Evolutionary conservation across 1,140 invertebrate species (phyloP).

Genomic region (Venturia canescens): DNA sequence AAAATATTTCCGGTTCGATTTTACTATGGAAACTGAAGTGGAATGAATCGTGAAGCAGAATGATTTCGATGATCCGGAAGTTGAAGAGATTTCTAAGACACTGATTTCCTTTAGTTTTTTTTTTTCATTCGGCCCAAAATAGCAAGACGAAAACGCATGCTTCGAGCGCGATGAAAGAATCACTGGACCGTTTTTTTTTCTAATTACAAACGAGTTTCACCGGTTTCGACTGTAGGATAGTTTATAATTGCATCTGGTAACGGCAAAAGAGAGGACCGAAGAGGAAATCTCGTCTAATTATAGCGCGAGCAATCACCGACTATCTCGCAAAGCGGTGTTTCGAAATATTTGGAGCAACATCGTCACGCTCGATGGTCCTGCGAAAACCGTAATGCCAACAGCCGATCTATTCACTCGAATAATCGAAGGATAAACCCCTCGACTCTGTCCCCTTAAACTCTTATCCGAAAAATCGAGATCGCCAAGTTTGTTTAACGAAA

Average conservation of each 20-base stretch:
- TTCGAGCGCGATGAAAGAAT: neutral
- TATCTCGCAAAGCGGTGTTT: too few species aligned
- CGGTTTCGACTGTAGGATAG: neutral
- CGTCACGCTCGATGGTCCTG: constrained; percentile 8
- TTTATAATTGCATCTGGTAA: constrained; percentile 9
- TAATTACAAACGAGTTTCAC: constrained; percentile 9
- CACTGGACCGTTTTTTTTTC: constrained; percentile 32
- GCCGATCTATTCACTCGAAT: neutral
- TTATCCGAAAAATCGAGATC: too few species aligned
- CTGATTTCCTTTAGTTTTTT: too few species aligned
- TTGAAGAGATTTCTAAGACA: too few species aligned
- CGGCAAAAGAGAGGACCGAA: constrained; percentile 1
- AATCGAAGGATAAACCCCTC: neutral
- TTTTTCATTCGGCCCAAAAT: too few species aligned
- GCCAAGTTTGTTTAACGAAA: too few species aligned
- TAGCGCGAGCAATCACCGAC: neutral
- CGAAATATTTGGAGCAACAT: neutral
- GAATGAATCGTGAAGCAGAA: too few species aligned
- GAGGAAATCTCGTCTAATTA: constrained; percentile 6
- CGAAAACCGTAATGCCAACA: neutral
- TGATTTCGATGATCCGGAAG: too few species aligned
- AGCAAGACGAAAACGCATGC: too few species aligned
- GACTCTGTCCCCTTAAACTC: too few species aligned
- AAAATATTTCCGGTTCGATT: too few species aligned
- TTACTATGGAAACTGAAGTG: too few species aligned